Base-by-base conservation (phyloP, 2,888 invertebrate species). In the Homarus gammarus region DNA sequence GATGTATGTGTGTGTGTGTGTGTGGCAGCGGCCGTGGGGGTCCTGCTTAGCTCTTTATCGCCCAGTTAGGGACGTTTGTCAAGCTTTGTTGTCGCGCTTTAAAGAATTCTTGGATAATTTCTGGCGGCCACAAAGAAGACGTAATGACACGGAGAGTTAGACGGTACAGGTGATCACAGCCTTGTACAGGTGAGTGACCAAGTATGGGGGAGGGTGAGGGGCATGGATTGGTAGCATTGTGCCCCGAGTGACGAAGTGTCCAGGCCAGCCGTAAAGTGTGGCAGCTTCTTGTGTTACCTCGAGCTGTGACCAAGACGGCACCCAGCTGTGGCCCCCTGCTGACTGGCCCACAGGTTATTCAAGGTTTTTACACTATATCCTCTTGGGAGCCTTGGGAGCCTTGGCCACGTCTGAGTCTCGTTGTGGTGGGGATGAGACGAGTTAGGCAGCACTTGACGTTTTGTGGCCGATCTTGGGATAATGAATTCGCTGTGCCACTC, bases 191-290 rank as follows among this genome's bases (percentile, higher is more conserved):
- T 56, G 61, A 61, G 2, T 8, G 36, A n/a, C 49, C 61, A 36
- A n/a, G 22, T 27, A 33, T 56, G 2, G 61, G 10, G n/a, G n/a
- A n/a, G n/a, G n/a, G 56, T 12, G 10, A 38, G 51, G 33, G 78
- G 10, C 22, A 38, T 18, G n/a, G n/a, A 38, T 10, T 70, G 70
- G 51, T 51, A 31, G 31, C 78, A 78, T 78, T 79, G 79, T 79
- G 36, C 36, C 31, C 51, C 61, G n/a, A 36, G 79, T 79, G 79
- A 79, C 36, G 79, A 79, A 79, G 79, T 61, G 79, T 79, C 79
- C 51, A 31, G 36, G 61, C 18, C 36, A 61, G 61, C 61, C 79
- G 79, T 79, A 79, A 79, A 79, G n/a, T 38, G 38, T 61, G 61
- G n/a, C 36, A 79, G 79, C 36, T 56, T 79, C 79, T 79, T 79